These are phyloP conservation scores for Drosophila monieri DNA, from an alignment of 2,888 invertebrate genomes.

Conservation along the genomic window DNA sequence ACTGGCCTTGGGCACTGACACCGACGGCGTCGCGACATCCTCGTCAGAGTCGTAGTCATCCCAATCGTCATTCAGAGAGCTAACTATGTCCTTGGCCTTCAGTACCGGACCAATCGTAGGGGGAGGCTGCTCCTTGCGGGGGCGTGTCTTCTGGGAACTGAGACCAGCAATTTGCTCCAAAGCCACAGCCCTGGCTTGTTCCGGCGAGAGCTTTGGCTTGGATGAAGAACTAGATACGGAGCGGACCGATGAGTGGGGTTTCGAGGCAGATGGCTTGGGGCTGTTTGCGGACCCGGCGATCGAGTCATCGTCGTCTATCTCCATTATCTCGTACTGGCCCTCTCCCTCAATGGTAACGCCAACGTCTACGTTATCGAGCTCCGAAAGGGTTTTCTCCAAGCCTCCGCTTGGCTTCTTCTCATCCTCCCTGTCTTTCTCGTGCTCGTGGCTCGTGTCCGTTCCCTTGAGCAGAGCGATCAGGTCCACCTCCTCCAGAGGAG, in stretches of 20 bases:
- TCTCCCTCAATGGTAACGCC: conserved; percentile 82
- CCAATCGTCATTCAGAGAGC: conserved; percentile 82
- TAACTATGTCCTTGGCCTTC: conserved; percentile 67
- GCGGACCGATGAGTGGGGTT: not conserved
- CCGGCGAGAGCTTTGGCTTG: conserved; percentile 68
- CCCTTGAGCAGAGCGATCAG: conserved; percentile 85
- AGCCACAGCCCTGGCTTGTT: conserved; percentile 81
- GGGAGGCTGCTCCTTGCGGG: conserved; percentile 69
- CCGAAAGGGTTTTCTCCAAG: conserved; percentile 55
- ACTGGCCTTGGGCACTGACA: conserved; percentile 10
- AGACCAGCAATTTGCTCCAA: conserved; percentile 81
- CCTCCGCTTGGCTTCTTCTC: conserved; percentile 26
- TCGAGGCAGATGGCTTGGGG: not conserved
- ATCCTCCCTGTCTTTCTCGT: conserved; percentile 47
- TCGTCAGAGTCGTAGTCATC: conserved; percentile 80
- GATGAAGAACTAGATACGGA: not conserved
- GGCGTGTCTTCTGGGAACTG: conserved; percentile 50
- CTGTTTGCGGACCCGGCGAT: conserved; percentile 25
- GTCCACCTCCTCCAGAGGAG: conserved; percentile 78
- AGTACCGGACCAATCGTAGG: conserved; percentile 56
- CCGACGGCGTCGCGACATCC: not conserved
- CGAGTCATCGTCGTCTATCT: conserved; percentile 74
- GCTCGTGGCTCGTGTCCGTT: conserved; percentile 85
- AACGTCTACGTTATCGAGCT: conserved; percentile 67
- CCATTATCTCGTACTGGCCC: conserved; percentile 82